Evolutionary conservation across 2,797 vertebrate genomes (phyloP).

Genomic region (Oryzias sinensis): DNA sequence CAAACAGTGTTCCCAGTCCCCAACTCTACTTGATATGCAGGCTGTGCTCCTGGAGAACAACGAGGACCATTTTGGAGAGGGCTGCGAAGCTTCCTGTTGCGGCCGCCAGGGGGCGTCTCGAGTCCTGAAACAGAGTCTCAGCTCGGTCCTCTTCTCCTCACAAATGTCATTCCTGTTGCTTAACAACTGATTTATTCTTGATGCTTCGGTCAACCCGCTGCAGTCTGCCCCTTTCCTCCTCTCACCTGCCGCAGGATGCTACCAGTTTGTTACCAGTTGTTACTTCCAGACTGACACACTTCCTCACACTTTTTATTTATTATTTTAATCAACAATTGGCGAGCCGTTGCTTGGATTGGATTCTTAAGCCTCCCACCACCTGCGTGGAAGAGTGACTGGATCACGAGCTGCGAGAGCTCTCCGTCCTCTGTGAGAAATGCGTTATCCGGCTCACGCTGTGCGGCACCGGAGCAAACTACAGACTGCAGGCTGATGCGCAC

Average conservation of each 20-base stretch:
- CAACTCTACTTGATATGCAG: conserved; percentile 42
- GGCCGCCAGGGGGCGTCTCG: conserved; percentile 77
- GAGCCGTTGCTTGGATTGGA: conserved; percentile 27
- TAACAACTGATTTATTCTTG: conserved; percentile 62
- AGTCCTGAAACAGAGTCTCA: no score
- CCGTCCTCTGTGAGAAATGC: conserved; percentile 22
- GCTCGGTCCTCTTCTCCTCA: conserved; percentile 17
- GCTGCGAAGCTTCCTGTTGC: conserved; percentile 34
- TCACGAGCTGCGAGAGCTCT: conserved; percentile 15
- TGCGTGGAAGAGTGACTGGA: conserved; percentile 27
- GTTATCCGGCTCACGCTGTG: conserved; percentile 37
- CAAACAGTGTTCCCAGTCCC: conserved; percentile 16
- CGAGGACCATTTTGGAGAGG: conserved; percentile 14
- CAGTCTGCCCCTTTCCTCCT: conserved; percentile 38
- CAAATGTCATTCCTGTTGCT: conserved; percentile 67
- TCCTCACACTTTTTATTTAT: conserved; percentile 4
- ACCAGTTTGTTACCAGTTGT: conserved; percentile 30
- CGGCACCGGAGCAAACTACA: conserved; percentile 47
- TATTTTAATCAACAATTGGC: conserved; percentile 52
- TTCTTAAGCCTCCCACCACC: conserved; percentile 13
- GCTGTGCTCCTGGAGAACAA: conserved; percentile 31
- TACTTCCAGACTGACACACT: conserved; percentile 22
- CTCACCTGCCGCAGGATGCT: conserved; percentile 26
- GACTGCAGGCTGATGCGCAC: conserved; percentile 43
- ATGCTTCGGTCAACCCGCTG: conserved; percentile 55